Evolutionary conservation across 1,140 invertebrate species (phyloP).

Genomic region (Trachelipus rathkii): DNA sequence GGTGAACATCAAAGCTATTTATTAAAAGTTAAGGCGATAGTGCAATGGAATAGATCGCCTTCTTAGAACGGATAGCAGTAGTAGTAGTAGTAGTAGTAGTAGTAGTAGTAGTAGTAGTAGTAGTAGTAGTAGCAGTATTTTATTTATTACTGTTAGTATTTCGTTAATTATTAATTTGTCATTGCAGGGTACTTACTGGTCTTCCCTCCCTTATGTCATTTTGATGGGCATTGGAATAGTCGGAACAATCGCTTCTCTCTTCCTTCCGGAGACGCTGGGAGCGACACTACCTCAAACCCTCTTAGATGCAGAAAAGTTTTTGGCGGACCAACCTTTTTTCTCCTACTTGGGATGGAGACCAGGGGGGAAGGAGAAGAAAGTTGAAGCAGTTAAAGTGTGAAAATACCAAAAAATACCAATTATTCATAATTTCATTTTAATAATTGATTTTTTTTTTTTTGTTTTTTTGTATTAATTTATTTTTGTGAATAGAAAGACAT

Average conservation of each 20-base stretch:
- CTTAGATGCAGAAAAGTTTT: constrained; percentile 51
- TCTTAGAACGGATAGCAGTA: too few species aligned
- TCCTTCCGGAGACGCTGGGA: constrained; percentile 51
- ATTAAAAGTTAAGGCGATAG: too few species aligned
- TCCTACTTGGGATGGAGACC: neutral
- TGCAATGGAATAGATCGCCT: too few species aligned
- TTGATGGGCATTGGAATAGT: constrained; percentile 46
- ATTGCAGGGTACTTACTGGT: constrained; percentile 20
- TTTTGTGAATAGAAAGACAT: too few species aligned
- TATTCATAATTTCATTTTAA: too few species aligned
- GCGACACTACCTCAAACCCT: constrained; percentile 49
- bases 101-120: neutral
- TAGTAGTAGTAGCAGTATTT: too few species aligned
- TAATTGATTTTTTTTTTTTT: too few species aligned
- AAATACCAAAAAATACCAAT: too few species aligned
- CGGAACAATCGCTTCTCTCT: constrained; percentile 47
- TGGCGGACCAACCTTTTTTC: constrained; percentile 48
- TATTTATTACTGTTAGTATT: neutral
- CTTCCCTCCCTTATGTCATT: constrained; percentile 47
- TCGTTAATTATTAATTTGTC: neutral
- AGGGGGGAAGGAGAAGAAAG: neutral
- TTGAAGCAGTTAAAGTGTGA: too few species aligned
- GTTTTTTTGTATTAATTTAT: too few species aligned
- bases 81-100: too few species aligned
- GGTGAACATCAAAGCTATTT: too few species aligned